Conservation (phyloP, 92 coral and sea anemone genomes). For the Umimayanthus chanpuru region DNA sequence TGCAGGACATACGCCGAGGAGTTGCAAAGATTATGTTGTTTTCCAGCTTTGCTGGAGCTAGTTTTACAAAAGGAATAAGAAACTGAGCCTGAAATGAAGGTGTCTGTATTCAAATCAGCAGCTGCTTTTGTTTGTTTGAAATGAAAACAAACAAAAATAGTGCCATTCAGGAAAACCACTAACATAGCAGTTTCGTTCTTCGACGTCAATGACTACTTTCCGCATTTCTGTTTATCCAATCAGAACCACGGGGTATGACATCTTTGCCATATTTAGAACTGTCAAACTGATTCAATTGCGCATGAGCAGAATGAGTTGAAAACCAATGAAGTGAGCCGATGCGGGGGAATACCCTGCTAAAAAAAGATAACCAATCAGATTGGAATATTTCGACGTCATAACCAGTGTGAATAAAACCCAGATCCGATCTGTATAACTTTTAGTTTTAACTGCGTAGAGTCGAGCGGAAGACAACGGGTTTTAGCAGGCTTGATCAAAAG, state of each 20-base stretch:
- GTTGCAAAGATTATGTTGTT: too few relatives aligned
- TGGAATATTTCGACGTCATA: background rate
- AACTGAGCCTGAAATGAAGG: background rate
- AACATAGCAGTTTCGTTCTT: background rate
- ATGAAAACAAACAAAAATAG: too few relatives aligned
- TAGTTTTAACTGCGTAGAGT: background rate
- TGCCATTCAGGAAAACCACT: background rate
- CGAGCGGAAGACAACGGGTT: background rate
- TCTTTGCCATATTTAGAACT: slow-evolving; percentile 2
- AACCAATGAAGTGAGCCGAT: background rate
- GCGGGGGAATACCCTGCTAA: slow-evolving; percentile 27
- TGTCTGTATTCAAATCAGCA: too few relatives aligned
- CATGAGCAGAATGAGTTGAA: background rate
- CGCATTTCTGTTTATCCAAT: background rate
- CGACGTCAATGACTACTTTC: background rate
- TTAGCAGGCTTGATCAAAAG: background rate
- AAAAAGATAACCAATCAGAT: background rate
- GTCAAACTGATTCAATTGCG: background rate
- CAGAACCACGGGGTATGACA: background rate
- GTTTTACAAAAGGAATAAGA: too few relatives aligned
- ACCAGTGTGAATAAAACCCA: background rate
- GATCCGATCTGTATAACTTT: background rate
- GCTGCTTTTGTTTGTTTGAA: background rate
- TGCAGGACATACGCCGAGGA: too few relatives aligned
- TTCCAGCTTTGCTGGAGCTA: background rate